Evolutionary conservation across 2,113 vertebrate species (phyloP).

Genomic region (Osmerus eperlanus): DNA sequence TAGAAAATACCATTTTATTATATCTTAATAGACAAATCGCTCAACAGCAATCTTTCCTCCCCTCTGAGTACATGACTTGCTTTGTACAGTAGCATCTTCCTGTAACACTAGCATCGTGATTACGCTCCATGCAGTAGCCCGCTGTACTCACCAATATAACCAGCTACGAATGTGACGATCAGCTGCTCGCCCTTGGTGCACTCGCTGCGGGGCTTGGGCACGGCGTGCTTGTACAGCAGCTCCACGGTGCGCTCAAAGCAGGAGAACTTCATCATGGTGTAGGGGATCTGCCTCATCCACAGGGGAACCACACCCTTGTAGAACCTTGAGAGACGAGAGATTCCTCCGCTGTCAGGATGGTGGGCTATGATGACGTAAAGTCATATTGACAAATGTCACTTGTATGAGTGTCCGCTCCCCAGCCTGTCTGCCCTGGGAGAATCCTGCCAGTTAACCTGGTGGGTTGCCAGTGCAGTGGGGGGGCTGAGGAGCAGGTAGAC

Average conservation of each 20-base stretch:
- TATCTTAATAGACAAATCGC: too few relatives aligned
- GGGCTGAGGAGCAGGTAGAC: conserved; percentile 76
- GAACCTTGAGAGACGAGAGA: conserved; percentile 74
- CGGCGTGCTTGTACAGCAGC: conserved; percentile 87
- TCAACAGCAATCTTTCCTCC: too few relatives aligned
- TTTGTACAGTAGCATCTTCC: neutral
- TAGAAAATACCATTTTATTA: too few relatives aligned
- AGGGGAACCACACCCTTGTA: conserved; percentile 96
- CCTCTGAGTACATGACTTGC: neutral
- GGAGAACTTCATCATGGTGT: conserved; percentile 99
- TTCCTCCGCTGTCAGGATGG: neutral
- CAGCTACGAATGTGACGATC: conserved; percentile 92
- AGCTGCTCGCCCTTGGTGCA: conserved; percentile 91
- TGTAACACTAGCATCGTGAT: too few relatives aligned
- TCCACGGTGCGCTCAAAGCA: conserved; percentile 99
- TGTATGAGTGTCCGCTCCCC: conserved; percentile 38
- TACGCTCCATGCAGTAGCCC: neutral
- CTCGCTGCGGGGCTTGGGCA: conserved; percentile 94
- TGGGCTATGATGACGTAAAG: neutral
- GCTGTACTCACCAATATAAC: conserved; percentile 89
- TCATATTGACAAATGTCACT: neutral
- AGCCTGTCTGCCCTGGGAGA: conserved; percentile 38
- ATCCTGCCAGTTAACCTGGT: conserved; percentile 13
- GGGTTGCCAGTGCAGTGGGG: conserved; percentile 25
- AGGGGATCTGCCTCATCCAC: conserved; percentile 99